A percentile compares a stretch with the other conserved stretches of the same genome.
phyloP scores from a whole-genome alignment of 1,140 invertebrate genomes.

The Aricia agestis region DNA sequence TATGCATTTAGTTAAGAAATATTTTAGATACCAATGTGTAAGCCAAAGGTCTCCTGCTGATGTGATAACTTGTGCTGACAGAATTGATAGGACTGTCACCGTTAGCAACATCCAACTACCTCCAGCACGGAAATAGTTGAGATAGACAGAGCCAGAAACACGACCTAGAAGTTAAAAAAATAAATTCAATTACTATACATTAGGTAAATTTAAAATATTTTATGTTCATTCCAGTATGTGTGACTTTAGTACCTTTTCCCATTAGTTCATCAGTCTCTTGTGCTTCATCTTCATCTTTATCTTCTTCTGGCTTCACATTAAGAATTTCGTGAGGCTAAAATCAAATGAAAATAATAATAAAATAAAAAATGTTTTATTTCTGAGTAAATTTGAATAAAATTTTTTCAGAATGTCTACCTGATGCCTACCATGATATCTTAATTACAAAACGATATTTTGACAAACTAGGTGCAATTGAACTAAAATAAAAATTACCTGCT shows the following conservation, averaged over 20 bases:
- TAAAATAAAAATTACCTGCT: too few relatives aligned
- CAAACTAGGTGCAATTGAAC: too few relatives aligned
- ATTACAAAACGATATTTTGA: too few relatives aligned
- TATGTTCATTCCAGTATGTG: too few relatives aligned
- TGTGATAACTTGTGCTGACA: conserved; percentile 81
- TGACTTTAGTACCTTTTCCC: conserved; percentile 72
- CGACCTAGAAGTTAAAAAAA: conserved; percentile 44
- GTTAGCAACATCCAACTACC: conserved; percentile 78
- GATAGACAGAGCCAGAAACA: conserved; percentile 77
- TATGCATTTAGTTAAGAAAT: neutral
- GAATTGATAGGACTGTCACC: conserved; percentile 78
- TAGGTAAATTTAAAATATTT: too few relatives aligned
- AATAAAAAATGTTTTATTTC: too few relatives aligned
- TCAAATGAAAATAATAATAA: too few relatives aligned
- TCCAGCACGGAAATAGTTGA: conserved; percentile 82
- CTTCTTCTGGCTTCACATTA: conserved; percentile 31
- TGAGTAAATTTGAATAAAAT: too few relatives aligned
- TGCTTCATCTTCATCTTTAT: conserved; percentile 43
- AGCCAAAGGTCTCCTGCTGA: conserved; percentile 87
- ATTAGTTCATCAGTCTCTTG: conserved; percentile 60
- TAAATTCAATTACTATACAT: neutral
- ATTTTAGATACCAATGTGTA: conserved; percentile 79
- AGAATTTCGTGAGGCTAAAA: too few relatives aligned
- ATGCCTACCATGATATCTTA: too few relatives aligned
- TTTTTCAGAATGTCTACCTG: too few relatives aligned